These are phyloP conservation scores for Spinus pinus DNA, from an alignment of 2,797 vertebrate species.

Conservation along the genomic window DNA sequence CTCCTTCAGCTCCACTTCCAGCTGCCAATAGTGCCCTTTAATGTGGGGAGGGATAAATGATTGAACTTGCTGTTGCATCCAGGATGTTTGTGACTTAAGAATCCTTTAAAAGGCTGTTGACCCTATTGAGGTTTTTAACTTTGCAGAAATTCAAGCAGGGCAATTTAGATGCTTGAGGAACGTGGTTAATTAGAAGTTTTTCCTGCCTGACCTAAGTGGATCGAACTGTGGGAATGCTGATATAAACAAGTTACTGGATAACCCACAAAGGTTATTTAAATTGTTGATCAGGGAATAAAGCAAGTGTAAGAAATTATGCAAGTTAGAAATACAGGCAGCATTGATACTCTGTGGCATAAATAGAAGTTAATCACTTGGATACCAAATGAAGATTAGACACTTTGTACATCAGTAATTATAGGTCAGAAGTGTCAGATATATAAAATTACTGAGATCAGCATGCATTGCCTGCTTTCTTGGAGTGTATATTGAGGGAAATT, in stretches of 20 bases:
- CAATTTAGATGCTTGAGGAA: neutral
- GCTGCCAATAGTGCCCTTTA: neutral
- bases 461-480: neutral
- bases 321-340: neutral
- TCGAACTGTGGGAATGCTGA: neutral
- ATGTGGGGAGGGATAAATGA: neutral
- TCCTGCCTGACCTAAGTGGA: neutral
- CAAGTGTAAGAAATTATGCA: neutral
- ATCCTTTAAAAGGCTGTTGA: neutral
- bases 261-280: neutral
- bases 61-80: neutral
- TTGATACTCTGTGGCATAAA: neutral
- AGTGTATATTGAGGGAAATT: neutral
- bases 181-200: neutral
- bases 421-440: neutral
- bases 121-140: neutral
- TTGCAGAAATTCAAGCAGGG: neutral
- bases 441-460: neutral
- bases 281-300: neutral
- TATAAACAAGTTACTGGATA: neutral
- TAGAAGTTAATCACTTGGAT: accelerated
- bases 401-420: neutral
- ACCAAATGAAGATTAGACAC: neutral
- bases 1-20: neutral
- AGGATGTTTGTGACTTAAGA: neutral